Evolutionary conservation across 2,888 invertebrate species (phyloP).

Genomic region (Alviniconcha strummeri): DNA sequence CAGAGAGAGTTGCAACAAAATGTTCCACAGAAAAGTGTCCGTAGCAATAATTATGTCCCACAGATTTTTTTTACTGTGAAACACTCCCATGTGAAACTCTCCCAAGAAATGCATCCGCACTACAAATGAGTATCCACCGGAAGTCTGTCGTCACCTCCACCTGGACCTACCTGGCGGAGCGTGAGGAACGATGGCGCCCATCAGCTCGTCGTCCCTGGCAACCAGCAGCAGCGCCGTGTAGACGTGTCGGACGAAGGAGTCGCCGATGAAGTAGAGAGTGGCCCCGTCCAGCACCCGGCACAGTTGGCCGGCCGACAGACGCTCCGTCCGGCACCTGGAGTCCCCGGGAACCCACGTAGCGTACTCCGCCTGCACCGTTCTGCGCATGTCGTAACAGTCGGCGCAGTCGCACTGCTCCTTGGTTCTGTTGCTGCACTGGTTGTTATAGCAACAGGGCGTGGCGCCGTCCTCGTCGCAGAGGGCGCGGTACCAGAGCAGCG

Average conservation of each 20-base stretch:
- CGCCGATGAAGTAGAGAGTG: slow-evolving; percentile 39
- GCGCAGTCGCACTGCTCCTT: slow-evolving; percentile 37
- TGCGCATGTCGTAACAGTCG: slow-evolving; percentile 40
- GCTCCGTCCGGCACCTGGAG: slow-evolving; percentile 13
- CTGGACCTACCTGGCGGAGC: slow-evolving; percentile 32
- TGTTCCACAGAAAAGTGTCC: too few relatives aligned
- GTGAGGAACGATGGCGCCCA: slow-evolving; percentile 32
- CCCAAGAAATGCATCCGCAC: too few relatives aligned
- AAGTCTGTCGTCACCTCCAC: too few relatives aligned
- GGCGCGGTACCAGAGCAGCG: slow-evolving; percentile 36
- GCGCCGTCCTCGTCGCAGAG: slow-evolving; percentile 40
- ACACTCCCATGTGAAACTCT: too few relatives aligned
- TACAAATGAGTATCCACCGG: too few relatives aligned
- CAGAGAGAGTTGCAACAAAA: neutral
- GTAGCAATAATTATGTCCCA: too few relatives aligned
- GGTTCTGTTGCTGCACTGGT: slow-evolving; percentile 36
- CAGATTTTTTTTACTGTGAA: too few relatives aligned
- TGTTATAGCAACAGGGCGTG: slow-evolving; percentile 43
- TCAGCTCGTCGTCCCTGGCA: slow-evolving; percentile 22
- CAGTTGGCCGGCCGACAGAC: neutral
- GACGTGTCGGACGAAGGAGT: slow-evolving; percentile 41
- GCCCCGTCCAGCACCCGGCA: slow-evolving; percentile 32
- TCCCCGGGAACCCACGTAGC: slow-evolving; percentile 37
- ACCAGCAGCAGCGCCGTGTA: slow-evolving; percentile 36
- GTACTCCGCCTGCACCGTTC: slow-evolving; percentile 39